Percentiles rank a stretch among this genome's conserved stretches.
These are phyloP conservation scores for Pseudomyrmex dendroicus DNA, from an alignment of 1,140 invertebrate species.

Conservation along the genomic window DNA sequence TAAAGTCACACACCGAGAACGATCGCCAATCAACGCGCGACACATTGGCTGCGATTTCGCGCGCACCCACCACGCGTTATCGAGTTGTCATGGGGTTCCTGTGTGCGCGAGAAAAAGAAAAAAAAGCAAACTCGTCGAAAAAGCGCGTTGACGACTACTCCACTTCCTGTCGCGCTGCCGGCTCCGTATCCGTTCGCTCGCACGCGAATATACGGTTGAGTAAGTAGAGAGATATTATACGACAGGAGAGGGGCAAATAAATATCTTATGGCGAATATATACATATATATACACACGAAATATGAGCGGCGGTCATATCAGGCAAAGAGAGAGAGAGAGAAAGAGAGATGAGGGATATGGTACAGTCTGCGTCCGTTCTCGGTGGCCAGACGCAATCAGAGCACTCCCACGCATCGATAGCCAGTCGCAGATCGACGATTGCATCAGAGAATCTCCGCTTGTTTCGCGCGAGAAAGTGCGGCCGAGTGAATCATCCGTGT, in stretches of 20 bases:
- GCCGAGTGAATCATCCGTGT: constrained; percentile 19
- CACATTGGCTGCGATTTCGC: too few species aligned
- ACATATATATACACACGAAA: constrained; percentile 18
- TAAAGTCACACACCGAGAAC: too few species aligned
- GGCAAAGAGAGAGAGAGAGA: not conserved
- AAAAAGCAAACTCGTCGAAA: not conserved
- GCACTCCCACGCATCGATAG: constrained; percentile 48
- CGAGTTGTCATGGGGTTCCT: not conserved
- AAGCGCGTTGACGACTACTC: not conserved
- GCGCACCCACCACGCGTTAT: not conserved
- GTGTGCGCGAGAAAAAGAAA: not conserved
- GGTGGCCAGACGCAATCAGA: constrained; percentile 67
- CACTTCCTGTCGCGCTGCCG: not conserved
- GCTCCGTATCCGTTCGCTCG: not conserved
- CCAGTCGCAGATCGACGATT: constrained; percentile 30
- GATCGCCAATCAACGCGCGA: too few species aligned
- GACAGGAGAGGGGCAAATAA: not conserved
- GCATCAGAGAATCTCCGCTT: not conserved
- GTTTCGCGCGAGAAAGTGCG: constrained; percentile 36
- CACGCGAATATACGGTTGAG: not conserved
- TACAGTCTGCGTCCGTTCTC: constrained; percentile 50
- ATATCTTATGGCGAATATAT: constrained; percentile 11
- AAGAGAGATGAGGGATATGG: not conserved
- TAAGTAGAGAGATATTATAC: not conserved
- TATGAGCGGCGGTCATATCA: constrained; percentile 24